Evolutionary conservation across 2,113 vertebrate genomes (phyloP), one percentile per base, ranked within the genome.

Genomic region (Protomyctophum bolini): DNA sequence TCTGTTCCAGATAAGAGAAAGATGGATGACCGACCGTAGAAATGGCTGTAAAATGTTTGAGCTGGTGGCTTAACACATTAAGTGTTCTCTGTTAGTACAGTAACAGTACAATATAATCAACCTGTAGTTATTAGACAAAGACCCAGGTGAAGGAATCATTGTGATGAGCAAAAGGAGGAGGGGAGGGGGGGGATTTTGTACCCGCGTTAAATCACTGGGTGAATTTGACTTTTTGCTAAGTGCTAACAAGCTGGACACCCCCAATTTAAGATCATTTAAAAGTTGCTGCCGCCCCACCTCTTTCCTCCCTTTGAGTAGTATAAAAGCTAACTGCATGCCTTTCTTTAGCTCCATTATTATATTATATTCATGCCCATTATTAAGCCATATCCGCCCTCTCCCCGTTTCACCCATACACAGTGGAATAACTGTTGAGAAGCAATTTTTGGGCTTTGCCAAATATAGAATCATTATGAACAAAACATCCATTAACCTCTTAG

Each of bases 361-460:
- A 33, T 58, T 6, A 57, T 21, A 45, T 21, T 59, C 47, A 76
- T 54, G 61, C 46, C 57, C 66, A 66, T 33, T 63, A 66, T 33
- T 63, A 47, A 64, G 41, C 58, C 0, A 9, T 48, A 9, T 48
- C 73, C 33, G 65, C 68, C 71, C 8, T 1, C 46, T 33, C 66
- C 66, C 45, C 5, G 21, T 85, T 70, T 67, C 51, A 83, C 82
- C 76, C 73, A 77, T 72, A 83, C 84, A 84, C 84, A 73, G 76
- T 88, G 82, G 72, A 82, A 77, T 80, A 83, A 77, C 63, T 70
- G 75, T 80, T 66, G 79, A 77, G 67, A 85, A 81, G 81, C 70
- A 4, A 56, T 21, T 33, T 21, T 33, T 3, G 12, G 52, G 21
- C 21, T 72, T 76, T 66, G 58, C 74, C 63, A 52, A 15, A 1